Evolutionary conservation across 2,113 vertebrate genomes (phyloP).

Genomic region (Psilopogon haemacephalus): DNA sequence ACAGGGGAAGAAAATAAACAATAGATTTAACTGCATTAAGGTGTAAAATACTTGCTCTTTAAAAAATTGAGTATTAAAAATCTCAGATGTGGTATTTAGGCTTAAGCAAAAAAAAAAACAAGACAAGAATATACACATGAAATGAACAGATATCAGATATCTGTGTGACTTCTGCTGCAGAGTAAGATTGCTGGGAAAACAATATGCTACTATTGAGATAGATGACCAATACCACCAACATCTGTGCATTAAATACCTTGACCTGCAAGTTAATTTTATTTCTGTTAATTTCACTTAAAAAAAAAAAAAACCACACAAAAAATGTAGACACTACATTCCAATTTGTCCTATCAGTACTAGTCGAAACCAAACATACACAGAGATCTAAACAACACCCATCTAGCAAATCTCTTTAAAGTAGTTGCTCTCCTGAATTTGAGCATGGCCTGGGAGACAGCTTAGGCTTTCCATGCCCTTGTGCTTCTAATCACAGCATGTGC

Average conservation of each 20-base stretch:
- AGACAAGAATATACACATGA: slow-evolving; percentile 22
- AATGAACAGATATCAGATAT: slow-evolving; percentile 41
- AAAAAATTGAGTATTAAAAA: slow-evolving; percentile 31
- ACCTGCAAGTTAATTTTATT: neutral
- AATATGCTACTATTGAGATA: neutral
- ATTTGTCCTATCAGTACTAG: neutral
- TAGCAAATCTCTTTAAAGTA: neutral
- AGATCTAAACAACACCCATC: neutral
- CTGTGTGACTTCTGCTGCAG: neutral
- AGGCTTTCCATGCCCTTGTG: neutral
- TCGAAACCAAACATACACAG: neutral
- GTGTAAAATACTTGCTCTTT: slow-evolving; percentile 52
- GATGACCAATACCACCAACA: neutral
- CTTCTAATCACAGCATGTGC: neutral
- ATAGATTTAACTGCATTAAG: slow-evolving; percentile 23
- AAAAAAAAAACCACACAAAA: neutral
- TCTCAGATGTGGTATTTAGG: slow-evolving; percentile 39
- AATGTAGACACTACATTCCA: neutral
- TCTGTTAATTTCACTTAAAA: neutral
- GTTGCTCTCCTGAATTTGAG: neutral
- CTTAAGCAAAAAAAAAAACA: slow-evolving; percentile 48
- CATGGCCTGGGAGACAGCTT: neutral
- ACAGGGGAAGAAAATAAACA: slow-evolving; percentile 25
- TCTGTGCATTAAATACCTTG: neutral
- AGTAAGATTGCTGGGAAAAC: neutral